phyloP scores from a whole-genome alignment of 2,797 vertebrate genomes.

The Myripristis jacobus region DNA sequence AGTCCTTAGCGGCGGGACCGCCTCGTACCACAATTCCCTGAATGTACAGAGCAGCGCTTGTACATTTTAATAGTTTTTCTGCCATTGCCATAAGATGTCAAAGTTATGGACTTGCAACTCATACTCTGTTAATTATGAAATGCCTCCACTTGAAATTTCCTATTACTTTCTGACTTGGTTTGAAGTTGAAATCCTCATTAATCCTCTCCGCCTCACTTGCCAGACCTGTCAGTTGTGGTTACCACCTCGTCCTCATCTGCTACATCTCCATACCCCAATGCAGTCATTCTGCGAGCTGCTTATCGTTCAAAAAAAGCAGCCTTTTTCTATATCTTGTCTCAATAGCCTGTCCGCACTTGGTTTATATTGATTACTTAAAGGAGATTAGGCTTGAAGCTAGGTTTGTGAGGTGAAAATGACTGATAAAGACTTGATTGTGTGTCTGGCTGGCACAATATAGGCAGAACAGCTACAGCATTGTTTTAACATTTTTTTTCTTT shows the following conservation, averaged over 20 bases:
- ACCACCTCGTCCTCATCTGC: constrained; percentile 33
- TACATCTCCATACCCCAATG: constrained; percentile 44
- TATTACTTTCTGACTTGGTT: constrained; percentile 37
- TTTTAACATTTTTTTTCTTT: constrained; percentile 27
- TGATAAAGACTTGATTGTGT: constrained; percentile 36
- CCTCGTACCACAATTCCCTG: constrained; percentile 17
- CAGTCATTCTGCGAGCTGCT: constrained; percentile 35
- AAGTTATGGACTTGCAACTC: constrained; percentile 11
- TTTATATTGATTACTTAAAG: constrained; percentile 66
- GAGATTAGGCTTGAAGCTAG: constrained; percentile 52
- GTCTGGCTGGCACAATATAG: constrained; percentile 1
- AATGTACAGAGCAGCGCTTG: constrained; percentile 5
- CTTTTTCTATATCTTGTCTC: constrained; percentile 20
- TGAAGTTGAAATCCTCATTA: constrained; percentile 57
- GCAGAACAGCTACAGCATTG: constrained; percentile 3
- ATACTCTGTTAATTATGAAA: constrained; percentile 44
- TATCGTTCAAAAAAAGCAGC: constrained; percentile 43
- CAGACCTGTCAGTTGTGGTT: constrained; percentile 55
- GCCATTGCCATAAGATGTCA: constrained; percentile 21
- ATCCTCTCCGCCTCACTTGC: constrained; percentile 45
- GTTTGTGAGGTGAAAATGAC: constrained; percentile 28
- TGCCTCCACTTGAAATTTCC: constrained; percentile 36
- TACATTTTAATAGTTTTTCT: constrained; percentile 16
- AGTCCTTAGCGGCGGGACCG: neutral
- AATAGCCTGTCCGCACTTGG: constrained; percentile 52